Base-by-base conservation (phyloP, 35 echinoderm and acorn worm species). In the Acanthaster planci region DNA sequence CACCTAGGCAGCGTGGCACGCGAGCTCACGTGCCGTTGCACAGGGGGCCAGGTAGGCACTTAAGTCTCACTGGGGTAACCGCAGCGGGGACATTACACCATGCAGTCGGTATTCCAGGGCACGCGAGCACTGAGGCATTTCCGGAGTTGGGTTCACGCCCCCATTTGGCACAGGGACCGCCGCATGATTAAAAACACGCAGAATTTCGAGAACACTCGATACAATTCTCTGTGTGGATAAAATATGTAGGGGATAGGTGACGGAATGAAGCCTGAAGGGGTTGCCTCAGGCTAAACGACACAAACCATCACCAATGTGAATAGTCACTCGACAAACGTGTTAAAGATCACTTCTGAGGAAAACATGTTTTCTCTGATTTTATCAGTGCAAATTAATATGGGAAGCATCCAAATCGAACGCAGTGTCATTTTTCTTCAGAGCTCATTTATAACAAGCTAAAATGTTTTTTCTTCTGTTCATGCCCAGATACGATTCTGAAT, bases 1-100 rank as follows among this genome's bases (percentile, higher is more conserved):
- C 64, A 72, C 64, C 64, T 72, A 31, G 14, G 64, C 26, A 72
- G 34, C 64, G 0, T 10, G 64, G 64, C 64, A 72, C 64, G 64
- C 64, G 64, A 72, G 34, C 64, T 72, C 64, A 72, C 64, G 64
- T 30, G 64, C 64, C 64, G 14, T 26, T 72, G 42, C 34, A 34
- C 64, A 72, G 21, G 64, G 64, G 64, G 2, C 30, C 1, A 47
- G 4, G 42, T 12, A 47, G 23, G 34, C 30, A 72, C 64, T 72
- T 26, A 10, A 29, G 30, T 27, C 64, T 31, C n/a, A 12, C 64
- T 34, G 64, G 22, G 23, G 64, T 72, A 72, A 72, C 64, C 64
- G 30, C 64, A 72, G 21, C 21, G 10, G 26, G 14, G 23, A 1
- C 64, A 14, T 10, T 19, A 31, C 22, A 47, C 12, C 4, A 47